These are phyloP conservation scores for Pterois miles DNA, from an alignment of 2,797 vertebrate species.

Conservation along the genomic window DNA sequence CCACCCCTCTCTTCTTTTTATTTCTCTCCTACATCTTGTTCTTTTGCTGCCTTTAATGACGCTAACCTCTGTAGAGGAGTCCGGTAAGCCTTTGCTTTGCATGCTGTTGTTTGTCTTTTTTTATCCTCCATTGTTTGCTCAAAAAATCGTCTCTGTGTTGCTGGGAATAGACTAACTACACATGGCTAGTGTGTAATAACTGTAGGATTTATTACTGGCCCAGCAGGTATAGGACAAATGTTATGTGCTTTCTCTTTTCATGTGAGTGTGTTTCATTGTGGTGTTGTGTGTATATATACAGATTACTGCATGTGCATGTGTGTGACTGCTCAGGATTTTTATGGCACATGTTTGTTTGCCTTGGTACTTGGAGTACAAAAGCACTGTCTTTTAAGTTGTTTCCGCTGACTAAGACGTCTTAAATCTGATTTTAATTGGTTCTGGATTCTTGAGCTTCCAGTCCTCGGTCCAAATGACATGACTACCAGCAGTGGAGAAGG, in stretches of 20 bases:
- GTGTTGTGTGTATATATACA: background rate
- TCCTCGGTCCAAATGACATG: slow-evolving; percentile 22
- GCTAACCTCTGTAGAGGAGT: slow-evolving; percentile 92
- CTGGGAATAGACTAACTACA: background rate
- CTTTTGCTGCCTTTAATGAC: slow-evolving; percentile 61
- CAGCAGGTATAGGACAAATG: background rate
- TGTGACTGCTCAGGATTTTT: slow-evolving; percentile 11
- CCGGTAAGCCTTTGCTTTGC: slow-evolving; percentile 89
- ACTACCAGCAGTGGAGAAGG: background rate
- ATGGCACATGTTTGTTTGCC: slow-evolving; percentile 12
- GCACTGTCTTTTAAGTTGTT: slow-evolving; percentile 40
- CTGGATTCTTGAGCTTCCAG: slow-evolving; percentile 24
- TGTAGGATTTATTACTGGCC: background rate
- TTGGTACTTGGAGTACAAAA: background rate
- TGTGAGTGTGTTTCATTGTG: slow-evolving; percentile 4
- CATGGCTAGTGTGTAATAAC: background rate
- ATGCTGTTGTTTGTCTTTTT: slow-evolving; percentile 21
- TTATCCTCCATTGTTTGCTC: background rate
- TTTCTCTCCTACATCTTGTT: slow-evolving; percentile 36
- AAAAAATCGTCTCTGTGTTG: background rate
- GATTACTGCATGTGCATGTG: slow-evolving; percentile 4
- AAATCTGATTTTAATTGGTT: slow-evolving; percentile 70
- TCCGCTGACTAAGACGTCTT: slow-evolving; percentile 43
- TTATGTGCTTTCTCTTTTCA: background rate
- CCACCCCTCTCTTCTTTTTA: slow-evolving; percentile 16